Percentiles rank a stretch among this genome's conserved stretches.
Evolutionary conservation across 2,888 invertebrate genomes (phyloP).

Genomic region (Chaetoderma sp.): DNA sequence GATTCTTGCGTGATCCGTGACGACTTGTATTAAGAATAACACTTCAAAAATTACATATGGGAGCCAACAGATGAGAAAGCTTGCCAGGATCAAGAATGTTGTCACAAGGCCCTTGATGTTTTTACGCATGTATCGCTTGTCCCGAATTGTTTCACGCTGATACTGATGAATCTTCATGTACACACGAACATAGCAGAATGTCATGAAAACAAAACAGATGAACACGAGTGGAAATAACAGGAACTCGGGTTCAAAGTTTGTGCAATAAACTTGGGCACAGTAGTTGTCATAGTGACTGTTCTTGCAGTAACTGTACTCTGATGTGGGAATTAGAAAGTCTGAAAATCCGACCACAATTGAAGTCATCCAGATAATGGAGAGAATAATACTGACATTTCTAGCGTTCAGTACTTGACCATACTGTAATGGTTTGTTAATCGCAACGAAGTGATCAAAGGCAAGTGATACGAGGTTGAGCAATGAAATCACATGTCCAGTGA

Average conservation of each 20-base stretch:
- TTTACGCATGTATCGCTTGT: conserved; percentile 34
- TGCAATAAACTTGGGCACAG: conserved; percentile 52
- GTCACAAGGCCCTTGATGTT: conserved; percentile 54
- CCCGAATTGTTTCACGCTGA: background rate
- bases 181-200: conserved; percentile 49
- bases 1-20: background rate
- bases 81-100: conserved; percentile 54
- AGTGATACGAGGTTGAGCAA: conserved; percentile 51
- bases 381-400: conserved; percentile 38
- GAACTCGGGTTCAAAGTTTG: conserved; percentile 53
- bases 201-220: conserved; percentile 47
- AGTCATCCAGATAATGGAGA: conserved; percentile 44
- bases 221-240: conserved; percentile 48
- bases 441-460: conserved; percentile 56
- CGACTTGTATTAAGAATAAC: background rate
- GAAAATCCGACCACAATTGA: conserved; percentile 47
- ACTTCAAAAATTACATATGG: conserved; percentile 50
- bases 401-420: conserved; percentile 43
- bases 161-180: conserved; percentile 29
- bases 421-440: conserved; percentile 48
- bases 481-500: conserved; percentile 50
- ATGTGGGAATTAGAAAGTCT: conserved; percentile 26
- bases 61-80: conserved; percentile 55
- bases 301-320: conserved; percentile 20
- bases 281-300: conserved; percentile 42